Conservation (phyloP, 1,140 invertebrate genomes). For the Liolophura sinensis region DNA sequence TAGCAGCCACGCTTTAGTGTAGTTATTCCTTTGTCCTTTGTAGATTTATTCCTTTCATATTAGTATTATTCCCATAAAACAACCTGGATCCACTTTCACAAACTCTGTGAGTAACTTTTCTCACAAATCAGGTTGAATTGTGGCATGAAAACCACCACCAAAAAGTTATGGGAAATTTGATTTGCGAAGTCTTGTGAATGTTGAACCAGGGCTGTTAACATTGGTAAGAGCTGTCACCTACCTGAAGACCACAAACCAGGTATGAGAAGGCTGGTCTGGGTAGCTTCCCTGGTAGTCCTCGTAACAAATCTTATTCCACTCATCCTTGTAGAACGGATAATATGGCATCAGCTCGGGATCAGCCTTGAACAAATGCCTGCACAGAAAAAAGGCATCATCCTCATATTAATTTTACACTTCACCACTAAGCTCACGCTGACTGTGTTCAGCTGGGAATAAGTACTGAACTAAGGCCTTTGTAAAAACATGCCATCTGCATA, state of each 20-base stretch:
- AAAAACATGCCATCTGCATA: too few relatives aligned
- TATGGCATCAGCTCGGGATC: constrained; percentile 52
- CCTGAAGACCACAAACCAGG: constrained; percentile 58
- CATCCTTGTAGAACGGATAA: constrained; percentile 56
- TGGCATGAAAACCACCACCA: neutral
- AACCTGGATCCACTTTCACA: too few relatives aligned
- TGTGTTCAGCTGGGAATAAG: too few relatives aligned
- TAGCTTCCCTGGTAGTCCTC: constrained; percentile 52
- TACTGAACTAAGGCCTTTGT: neutral
- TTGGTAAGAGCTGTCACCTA: constrained; percentile 13
- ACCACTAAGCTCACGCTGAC: too few relatives aligned
- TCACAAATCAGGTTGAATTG: neutral
- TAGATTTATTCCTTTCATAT: neutral
- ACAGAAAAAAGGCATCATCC: neutral
- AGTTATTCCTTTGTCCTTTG: neutral
- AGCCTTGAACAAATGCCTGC: constrained; percentile 50
- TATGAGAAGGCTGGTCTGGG: constrained; percentile 50
- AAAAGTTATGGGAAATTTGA: too few relatives aligned
- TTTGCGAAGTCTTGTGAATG: too few relatives aligned
- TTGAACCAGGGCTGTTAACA: too few relatives aligned
- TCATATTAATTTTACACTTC: too few relatives aligned
- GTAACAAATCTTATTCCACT: constrained; percentile 58
- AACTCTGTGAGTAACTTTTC: too few relatives aligned
- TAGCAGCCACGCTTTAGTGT: too few relatives aligned
- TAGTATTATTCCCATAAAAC: neutral